A percentile compares a stretch with the other conserved stretches of the same genome.
Conservation (phyloP, 37 sponge, comb jelly and placozoan species). For the Ephydatia muelleri region DNA sequence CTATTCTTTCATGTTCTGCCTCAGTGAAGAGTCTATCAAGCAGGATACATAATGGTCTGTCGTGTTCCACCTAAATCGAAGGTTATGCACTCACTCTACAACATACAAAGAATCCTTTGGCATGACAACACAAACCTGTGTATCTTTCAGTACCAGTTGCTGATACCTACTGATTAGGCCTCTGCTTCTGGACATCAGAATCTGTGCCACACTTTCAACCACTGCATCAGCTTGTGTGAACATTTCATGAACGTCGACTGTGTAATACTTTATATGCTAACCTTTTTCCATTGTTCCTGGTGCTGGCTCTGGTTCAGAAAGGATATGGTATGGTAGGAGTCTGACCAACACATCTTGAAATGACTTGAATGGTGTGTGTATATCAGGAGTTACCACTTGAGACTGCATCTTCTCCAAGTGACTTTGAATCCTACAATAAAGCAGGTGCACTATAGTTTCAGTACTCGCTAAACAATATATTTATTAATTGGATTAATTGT, state of each 20-base stretch:
- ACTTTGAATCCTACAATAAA: too few relatives aligned
- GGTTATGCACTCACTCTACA: not conserved
- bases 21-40: conserved; percentile 42
- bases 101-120: not conserved
- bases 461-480: too few relatives aligned
- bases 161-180: conserved; percentile 53
- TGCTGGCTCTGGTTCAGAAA: conserved; percentile 48
- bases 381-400: conserved; percentile 46
- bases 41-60: conserved; percentile 10
- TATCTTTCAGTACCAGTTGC: conserved; percentile 27
- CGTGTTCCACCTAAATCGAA: not conserved
- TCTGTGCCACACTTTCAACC: conserved; percentile 63
- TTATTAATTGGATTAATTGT: too few relatives aligned
- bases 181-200: conserved; percentile 50
- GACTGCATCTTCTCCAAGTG: conserved; percentile 58
- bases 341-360: conserved; percentile 48
- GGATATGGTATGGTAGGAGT: conserved; percentile 64
- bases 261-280: not conserved
- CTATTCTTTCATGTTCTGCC: conserved; percentile 45
- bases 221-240: conserved; percentile 64
- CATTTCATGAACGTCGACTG: not conserved
- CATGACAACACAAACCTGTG: conserved; percentile 17
- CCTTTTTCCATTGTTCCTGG: conserved; percentile 68
- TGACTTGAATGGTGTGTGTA: conserved; percentile 20
- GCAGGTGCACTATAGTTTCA: too few relatives aligned